phyloP scores from a whole-genome alignment of 1,140 invertebrate species.

The Phthorimaea operculella region DNA sequence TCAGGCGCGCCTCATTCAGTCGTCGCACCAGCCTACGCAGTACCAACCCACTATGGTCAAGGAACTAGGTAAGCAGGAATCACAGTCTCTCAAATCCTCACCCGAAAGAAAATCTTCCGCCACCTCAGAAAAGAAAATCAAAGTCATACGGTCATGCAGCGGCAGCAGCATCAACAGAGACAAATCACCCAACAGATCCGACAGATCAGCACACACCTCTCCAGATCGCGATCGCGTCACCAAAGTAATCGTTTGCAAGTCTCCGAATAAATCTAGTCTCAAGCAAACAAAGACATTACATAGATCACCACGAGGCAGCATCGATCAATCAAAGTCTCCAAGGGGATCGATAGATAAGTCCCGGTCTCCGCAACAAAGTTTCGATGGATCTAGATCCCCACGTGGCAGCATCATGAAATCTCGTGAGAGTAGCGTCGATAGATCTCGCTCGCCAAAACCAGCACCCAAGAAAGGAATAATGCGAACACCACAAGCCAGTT shows the following conservation, averaged over 20 bases:
- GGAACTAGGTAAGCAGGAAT: constrained; percentile 83
- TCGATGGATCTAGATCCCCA: constrained; percentile 57
- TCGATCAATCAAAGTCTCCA: constrained; percentile 54
- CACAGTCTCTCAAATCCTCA: constrained; percentile 61
- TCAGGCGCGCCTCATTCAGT: constrained; percentile 92
- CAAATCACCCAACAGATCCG: constrained; percentile 48
- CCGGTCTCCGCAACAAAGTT: constrained; percentile 59
- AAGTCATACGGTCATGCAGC: constrained; percentile 61
- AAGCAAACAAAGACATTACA: constrained; percentile 53
- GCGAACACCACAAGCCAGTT: constrained; percentile 63
- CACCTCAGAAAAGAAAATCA: constrained; percentile 48
- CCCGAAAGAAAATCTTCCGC: constrained; percentile 48
- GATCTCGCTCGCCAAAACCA: constrained; percentile 59
- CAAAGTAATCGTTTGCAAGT: constrained; percentile 66
- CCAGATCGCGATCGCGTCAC: constrained; percentile 58
- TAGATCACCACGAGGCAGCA: constrained; percentile 57
- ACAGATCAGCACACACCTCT: constrained; percentile 38
- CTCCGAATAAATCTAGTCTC: constrained; percentile 63
- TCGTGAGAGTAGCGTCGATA: constrained; percentile 54
- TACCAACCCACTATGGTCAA: constrained; percentile 87
- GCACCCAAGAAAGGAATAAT: constrained; percentile 64
- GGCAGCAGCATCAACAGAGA: constrained; percentile 61
- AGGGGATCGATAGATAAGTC: constrained; percentile 56
- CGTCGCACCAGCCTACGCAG: constrained; percentile 90
- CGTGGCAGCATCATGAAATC: constrained; percentile 59